A percentile compares a stretch with the other conserved stretches of the same genome.
Conservation (phyloP, 2,113 vertebrate genomes). For the Macquaria australasica region DNA sequence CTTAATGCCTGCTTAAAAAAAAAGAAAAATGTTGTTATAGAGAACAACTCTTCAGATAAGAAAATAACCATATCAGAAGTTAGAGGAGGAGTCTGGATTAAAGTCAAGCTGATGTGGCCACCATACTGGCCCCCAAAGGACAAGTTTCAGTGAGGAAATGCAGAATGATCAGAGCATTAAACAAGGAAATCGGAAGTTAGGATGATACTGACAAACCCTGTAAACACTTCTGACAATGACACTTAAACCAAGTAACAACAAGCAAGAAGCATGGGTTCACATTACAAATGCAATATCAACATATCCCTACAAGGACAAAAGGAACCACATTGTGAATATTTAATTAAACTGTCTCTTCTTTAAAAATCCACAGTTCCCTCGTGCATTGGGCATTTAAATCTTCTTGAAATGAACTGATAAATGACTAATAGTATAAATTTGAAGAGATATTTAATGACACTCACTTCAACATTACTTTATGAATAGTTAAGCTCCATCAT, state of each 20-base stretch:
- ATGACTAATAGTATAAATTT: not conserved
- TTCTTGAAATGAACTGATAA: constrained; percentile 16
- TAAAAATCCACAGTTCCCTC: not conserved
- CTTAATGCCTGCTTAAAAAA: constrained; percentile 82
- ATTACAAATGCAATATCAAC: constrained; percentile 5
- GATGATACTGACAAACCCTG: constrained; percentile 18
- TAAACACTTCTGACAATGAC: constrained; percentile 18
- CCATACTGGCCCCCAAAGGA: constrained; percentile 42
- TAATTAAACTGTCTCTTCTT: constrained; percentile 12
- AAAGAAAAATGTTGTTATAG: constrained; percentile 78
- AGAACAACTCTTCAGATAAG: constrained; percentile 77
- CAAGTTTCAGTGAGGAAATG: constrained; percentile 54
- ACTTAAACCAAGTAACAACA: constrained; percentile 27
- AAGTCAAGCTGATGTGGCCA: constrained; percentile 68
- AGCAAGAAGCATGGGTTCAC: not conserved
- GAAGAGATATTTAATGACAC: constrained; percentile 28
- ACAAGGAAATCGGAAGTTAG: constrained; percentile 36
- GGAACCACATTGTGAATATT: constrained; percentile 2
- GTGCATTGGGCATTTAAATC: not conserved
- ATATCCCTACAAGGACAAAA: constrained; percentile 12
- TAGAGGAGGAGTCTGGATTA: constrained; percentile 74
- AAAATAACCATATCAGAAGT: constrained; percentile 74
- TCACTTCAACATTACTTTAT: constrained; percentile 5
- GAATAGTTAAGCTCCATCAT: constrained; percentile 33
- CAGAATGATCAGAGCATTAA: constrained; percentile 51